These are phyloP conservation scores for Nematopogon swammerdamellus DNA, from an alignment of 2,888 invertebrate species.

Conservation along the genomic window DNA sequence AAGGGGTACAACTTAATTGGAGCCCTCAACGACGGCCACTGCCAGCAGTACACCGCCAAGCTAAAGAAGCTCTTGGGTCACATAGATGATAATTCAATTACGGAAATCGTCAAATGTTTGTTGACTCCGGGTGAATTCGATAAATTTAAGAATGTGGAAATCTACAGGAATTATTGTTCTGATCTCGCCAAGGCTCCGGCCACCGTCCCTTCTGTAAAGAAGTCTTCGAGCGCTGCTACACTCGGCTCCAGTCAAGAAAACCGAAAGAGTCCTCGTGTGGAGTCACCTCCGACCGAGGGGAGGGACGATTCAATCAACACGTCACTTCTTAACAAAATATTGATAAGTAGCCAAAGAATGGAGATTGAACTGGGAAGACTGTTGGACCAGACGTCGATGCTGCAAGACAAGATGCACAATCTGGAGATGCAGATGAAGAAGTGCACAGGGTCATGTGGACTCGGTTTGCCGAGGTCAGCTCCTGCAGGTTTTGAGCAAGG, in stretches of 20 bases:
- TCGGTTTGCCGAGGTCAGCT: too few species aligned
- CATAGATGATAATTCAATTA: conserved; percentile 28
- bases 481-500: too few species aligned
- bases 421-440: neutral
- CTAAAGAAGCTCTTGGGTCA: conserved; percentile 31
- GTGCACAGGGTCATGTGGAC: too few species aligned
- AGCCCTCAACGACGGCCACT: conserved; percentile 23
- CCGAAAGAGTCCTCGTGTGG: too few species aligned
- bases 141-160: conserved; percentile 12
- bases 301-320: too few species aligned
- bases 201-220: neutral
- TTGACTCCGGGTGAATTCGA: conserved; percentile 24
- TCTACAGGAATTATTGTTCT: neutral
- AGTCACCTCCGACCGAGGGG: too few species aligned
- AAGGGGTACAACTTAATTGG: conserved; percentile 30
- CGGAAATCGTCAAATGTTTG: conserved; percentile 22
- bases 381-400: neutral
- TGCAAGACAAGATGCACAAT: neutral
- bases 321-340: neutral
- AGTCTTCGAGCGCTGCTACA: neutral
- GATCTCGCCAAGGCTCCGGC: neutral
- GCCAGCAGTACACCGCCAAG: conserved; percentile 26
- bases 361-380: neutral
- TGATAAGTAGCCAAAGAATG: neutral
- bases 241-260: too few species aligned